These are phyloP conservation scores for Holothuria leucospilota DNA, from an alignment of 53 echinoderm and acorn worm species.

Conservation along the genomic window DNA sequence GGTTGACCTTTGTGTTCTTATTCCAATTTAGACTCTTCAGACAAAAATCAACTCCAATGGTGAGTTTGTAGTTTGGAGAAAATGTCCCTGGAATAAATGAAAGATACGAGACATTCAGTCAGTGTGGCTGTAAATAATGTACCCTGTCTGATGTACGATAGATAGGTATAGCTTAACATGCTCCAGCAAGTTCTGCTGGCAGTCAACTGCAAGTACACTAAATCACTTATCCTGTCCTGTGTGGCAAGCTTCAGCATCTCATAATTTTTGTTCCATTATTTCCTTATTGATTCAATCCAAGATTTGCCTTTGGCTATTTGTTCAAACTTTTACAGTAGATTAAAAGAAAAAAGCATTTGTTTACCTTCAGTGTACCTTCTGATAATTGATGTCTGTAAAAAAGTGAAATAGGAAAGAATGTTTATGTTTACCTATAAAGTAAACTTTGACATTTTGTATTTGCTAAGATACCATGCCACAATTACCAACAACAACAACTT, in stretches of 20 bases:
- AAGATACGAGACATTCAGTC: neutral
- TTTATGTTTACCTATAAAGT: neutral
- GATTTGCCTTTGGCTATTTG: too few species aligned
- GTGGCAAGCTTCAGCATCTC: too few species aligned
- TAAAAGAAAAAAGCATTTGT: constrained; percentile 5
- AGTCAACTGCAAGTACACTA: too few species aligned
- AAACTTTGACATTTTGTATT: neutral
- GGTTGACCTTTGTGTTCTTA: constrained; percentile 82
- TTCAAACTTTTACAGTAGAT: neutral
- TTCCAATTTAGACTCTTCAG: constrained; percentile 94
- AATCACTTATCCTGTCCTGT: too few species aligned
- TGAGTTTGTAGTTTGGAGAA: constrained; percentile 98
- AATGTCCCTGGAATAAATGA: constrained; percentile 74
- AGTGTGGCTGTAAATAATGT: too few species aligned
- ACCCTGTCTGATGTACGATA: too few species aligned
- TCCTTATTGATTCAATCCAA: too few species aligned
- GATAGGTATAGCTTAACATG: too few species aligned
- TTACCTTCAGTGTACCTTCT: constrained; percentile 98
- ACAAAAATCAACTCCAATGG: constrained; percentile 98
- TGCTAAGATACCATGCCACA: neutral
- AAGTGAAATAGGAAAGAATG: neutral
- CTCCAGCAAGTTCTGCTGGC: too few species aligned
- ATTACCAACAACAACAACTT: neutral
- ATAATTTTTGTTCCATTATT: too few species aligned
- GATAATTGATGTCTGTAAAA: constrained; percentile 87